Conservation (phyloP, 2,113 vertebrate species). For the Sinosuthora webbiana region DNA sequence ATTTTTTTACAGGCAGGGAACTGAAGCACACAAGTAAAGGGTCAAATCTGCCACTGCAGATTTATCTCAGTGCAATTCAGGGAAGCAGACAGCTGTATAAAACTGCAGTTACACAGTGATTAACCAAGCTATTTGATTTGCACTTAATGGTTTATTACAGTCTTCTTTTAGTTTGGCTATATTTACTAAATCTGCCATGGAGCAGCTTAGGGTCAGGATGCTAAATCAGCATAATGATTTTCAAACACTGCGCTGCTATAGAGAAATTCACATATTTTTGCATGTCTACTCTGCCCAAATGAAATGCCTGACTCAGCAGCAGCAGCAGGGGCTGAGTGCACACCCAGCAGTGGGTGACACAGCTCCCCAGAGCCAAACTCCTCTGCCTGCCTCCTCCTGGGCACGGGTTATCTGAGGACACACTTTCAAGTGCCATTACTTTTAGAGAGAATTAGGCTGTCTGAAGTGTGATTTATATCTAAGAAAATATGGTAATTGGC, state of each 20-base stretch:
- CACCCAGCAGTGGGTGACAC: background rate
- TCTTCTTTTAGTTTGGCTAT: slow-evolving; percentile 23
- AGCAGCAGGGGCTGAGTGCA: background rate
- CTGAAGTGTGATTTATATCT: background rate
- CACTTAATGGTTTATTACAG: slow-evolving; percentile 33
- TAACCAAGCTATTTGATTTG: slow-evolving; percentile 39
- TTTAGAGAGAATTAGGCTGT: background rate
- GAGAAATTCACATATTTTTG: background rate
- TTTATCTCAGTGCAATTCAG: slow-evolving; percentile 7
- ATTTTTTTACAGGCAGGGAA: background rate
- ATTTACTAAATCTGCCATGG: background rate
- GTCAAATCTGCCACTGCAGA: slow-evolving; percentile 13
- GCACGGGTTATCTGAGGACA: background rate
- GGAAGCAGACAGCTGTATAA: slow-evolving; percentile 22
- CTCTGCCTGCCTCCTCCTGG: background rate
- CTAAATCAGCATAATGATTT: slow-evolving; percentile 12
- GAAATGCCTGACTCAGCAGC: background rate
- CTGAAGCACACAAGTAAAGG: background rate
- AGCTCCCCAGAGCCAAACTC: background rate
- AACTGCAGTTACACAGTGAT: slow-evolving; percentile 26
- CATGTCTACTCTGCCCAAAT: background rate
- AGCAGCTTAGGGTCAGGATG: slow-evolving; percentile 6
- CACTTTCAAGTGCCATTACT: background rate
- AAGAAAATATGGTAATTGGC: background rate
- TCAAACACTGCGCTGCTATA: background rate